These are phyloP conservation scores for Stichopus horrens DNA, from an alignment of 53 echinoderm and acorn worm genomes.

Conservation along the genomic window DNA sequence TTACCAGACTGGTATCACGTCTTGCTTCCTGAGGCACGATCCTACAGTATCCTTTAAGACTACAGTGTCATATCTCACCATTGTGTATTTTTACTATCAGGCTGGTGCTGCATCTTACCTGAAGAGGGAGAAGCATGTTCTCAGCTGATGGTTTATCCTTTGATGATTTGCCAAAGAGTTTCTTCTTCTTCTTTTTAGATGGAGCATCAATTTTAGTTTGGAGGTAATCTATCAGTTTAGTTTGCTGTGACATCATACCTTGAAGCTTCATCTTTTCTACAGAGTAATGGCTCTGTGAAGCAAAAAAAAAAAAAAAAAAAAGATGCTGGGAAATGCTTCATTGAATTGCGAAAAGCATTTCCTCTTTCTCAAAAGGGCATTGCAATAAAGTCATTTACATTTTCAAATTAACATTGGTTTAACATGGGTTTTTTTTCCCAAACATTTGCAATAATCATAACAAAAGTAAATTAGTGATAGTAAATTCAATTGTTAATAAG, in stretches of 20 bases:
- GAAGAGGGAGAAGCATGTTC: slow-evolving; percentile 7
- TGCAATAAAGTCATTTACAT: too few relatives aligned
- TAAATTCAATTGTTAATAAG: too few relatives aligned
- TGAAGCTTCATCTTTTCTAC: slow-evolving; percentile 82
- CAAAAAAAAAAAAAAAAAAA: background rate
- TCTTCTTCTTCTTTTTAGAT: slow-evolving; percentile 85
- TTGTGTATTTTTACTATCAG: too few relatives aligned
- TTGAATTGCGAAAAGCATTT: too few relatives aligned
- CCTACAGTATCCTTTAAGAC: too few relatives aligned
- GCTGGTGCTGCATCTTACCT: background rate
- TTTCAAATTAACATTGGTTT: too few relatives aligned
- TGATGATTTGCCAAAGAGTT: slow-evolving; percentile 66
- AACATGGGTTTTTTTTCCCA: too few relatives aligned
- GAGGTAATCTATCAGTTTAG: slow-evolving; percentile 97
- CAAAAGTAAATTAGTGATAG: background rate
- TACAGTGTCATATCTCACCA: too few relatives aligned
- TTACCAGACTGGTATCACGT: too few relatives aligned
- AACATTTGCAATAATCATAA: too few relatives aligned
- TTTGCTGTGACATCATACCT: slow-evolving; percentile 90
- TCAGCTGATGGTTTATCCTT: slow-evolving; percentile 24
- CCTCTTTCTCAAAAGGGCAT: too few relatives aligned
- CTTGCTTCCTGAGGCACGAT: too few relatives aligned
- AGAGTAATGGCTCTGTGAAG: slow-evolving; percentile 66
- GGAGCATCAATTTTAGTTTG: slow-evolving; percentile 89
- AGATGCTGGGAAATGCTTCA: background rate